phyloP scores from a whole-genome alignment of 2,888 invertebrate genomes.

The Clistopyga incitator region DNA sequence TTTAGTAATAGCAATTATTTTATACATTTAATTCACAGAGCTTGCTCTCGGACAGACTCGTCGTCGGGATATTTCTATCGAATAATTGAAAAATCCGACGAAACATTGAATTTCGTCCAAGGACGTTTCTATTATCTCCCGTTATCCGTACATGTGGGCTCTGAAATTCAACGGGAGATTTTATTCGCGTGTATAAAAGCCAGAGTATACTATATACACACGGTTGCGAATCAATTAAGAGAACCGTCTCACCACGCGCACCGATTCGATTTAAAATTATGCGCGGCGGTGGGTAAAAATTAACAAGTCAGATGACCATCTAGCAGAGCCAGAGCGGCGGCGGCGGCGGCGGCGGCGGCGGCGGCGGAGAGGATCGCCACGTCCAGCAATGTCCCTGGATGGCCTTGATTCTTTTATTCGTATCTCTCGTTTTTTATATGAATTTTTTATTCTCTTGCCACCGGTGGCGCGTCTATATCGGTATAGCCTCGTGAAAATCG shows the following conservation, averaged over 20 bases:
- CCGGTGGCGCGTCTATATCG: slow-evolving; percentile 46
- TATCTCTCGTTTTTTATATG: slow-evolving; percentile 25
- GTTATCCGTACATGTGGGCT: neutral
- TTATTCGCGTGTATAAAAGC: slow-evolving; percentile 15
- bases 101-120: neutral
- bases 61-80: neutral
- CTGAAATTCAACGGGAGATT: slow-evolving; percentile 15
- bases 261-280: slow-evolving; percentile 79
- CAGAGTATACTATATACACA: slow-evolving; percentile 13
- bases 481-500: no score
- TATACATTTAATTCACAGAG: neutral
- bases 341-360: no score
- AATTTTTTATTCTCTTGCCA: slow-evolving; percentile 38
- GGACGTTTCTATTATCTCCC: slow-evolving; percentile 13
- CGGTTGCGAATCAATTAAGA: slow-evolving; percentile 79
- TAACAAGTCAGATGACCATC: slow-evolving; percentile 83
- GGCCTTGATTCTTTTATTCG: slow-evolving; percentile 45
- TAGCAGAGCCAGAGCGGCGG: slow-evolving; percentile 33
- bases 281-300: slow-evolving; percentile 78
- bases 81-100: slow-evolving; percentile 5
- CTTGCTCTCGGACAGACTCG: neutral
- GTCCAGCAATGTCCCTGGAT: slow-evolving; percentile 37
- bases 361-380: slow-evolving; percentile 20
- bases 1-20: no score
- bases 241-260: slow-evolving; percentile 69